A percentile compares a stretch with the other conserved stretches of the same genome.
phyloP scores from a whole-genome alignment of 2,888 invertebrate genomes.

The Lycaena phlaeas region DNA sequence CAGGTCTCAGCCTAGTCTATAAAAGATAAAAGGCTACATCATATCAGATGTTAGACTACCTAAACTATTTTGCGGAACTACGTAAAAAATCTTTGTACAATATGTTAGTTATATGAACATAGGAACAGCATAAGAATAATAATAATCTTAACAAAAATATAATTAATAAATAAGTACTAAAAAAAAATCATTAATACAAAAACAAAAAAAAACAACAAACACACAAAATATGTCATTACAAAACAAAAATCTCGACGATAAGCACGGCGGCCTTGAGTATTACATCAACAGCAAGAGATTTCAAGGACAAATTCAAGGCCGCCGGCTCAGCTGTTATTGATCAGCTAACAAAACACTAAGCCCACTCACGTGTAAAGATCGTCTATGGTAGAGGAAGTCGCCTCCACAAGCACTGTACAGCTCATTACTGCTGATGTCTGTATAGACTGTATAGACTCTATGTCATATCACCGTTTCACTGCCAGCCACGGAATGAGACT shows the following conservation, averaged over 20 bases:
- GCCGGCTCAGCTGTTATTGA: conserved; percentile 14
- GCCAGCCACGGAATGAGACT: too few species aligned
- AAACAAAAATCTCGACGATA: background rate
- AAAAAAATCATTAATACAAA: too few species aligned
- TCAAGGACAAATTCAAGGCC: conserved; percentile 12
- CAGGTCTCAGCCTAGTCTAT: too few species aligned
- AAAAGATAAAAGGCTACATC: too few species aligned
- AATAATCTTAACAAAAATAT: too few species aligned
- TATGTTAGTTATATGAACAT: too few species aligned
- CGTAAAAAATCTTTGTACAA: too few species aligned
- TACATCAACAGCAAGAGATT: background rate
- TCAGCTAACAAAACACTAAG: conserved; percentile 3
- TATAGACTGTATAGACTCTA: too few species aligned
- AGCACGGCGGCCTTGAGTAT: background rate
- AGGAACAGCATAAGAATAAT: too few species aligned
- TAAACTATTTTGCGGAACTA: too few species aligned
- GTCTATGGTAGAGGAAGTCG: conserved; percentile 40
- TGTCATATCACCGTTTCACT: conserved; percentile 9
- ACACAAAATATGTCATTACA: background rate
- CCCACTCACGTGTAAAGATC: conserved; percentile 53
- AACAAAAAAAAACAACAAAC: background rate
- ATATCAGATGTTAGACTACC: too few species aligned
- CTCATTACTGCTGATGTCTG: conserved; percentile 44
- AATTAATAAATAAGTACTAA: too few species aligned
- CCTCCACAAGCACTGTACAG: conserved; percentile 41